Conservation (phyloP, 2,797 vertebrate species). For the Trachurus trachurus region DNA sequence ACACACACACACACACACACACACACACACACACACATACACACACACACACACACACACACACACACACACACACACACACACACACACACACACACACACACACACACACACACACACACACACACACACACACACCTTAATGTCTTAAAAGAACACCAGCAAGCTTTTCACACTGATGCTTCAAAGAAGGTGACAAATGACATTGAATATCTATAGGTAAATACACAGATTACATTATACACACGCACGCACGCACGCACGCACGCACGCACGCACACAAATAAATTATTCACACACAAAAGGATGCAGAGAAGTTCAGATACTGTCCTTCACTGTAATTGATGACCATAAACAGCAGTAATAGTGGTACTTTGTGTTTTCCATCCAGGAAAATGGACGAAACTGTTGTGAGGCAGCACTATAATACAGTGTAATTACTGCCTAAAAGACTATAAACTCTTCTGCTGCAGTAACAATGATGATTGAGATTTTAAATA, state of each 20-base stretch:
- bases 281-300: neutral
- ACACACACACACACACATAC: too few species aligned
- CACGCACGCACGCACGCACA: neutral
- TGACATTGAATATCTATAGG: neutral
- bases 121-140: constrained; percentile 14
- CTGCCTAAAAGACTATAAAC: neutral
- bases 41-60: too few species aligned
- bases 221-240: neutral
- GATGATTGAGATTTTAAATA: neutral
- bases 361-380: neutral
- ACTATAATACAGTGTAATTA: neutral
- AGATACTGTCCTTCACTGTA: constrained; percentile 11
- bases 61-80: too few species aligned
- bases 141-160: constrained; percentile 27
- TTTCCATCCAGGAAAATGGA: constrained; percentile 12
- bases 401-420: neutral
- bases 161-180: constrained; percentile 27
- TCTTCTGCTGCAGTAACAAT: neutral
- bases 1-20: too few species aligned
- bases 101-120: too few species aligned
- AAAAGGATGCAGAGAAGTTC: neutral
- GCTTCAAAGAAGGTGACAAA: constrained; percentile 19
- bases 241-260: neutral
- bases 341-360: constrained; percentile 5
- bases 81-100: too few species aligned